Base-by-base conservation (phyloP, 2,797 vertebrate genomes). In the Cyclopterus lumpus region DNA sequence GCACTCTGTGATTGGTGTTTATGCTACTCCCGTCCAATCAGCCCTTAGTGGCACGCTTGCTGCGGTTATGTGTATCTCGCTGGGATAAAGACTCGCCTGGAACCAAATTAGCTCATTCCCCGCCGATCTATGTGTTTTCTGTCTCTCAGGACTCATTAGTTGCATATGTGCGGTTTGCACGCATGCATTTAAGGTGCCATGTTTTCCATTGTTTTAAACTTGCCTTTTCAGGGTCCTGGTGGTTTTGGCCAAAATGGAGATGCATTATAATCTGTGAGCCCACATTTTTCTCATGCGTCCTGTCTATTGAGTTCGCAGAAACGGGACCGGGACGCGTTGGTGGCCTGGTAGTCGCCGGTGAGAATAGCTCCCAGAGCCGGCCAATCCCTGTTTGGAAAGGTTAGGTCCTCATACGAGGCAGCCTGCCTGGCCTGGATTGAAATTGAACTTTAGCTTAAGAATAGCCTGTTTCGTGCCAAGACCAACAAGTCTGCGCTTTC, bases 1-100 rank as follows among this genome's bases (percentile, higher is more conserved):
- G 86, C 82, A 76, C 79, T 67, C 84, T 80, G 82, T 92, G 91
- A 92, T 91, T 93, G 90, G 86, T 90, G 90, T 94, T 92, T 93
- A 90, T 61, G 36, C 89, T 88, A 79, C 44, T 55, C 80, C 68
- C 22, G 5, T 88, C 82, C 89, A 90, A 88, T 89, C 91, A 89
- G 84, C 61, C 80, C 57, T 73, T 69, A 54, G 84, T 57, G 80
- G 81, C 85, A 85, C 62, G 82, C 83, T 80, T 51, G 75, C 69
- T 73, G 81, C 38, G 12, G 14, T 5, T 67, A 58, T 71, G 81
- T 80, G 80, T 61, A 36, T 73, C 81, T 63, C 70, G 15, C 49
- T 18, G 51, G 67, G 66, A 60, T 70, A 53, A 66, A 73, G 57
- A 70, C 74, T 75, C 2, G 65, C 30, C 53, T 72, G 65, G 67